Percentiles rank a stretch among this genome's conserved stretches.
These are phyloP conservation scores for Entomobrya proxima DNA, from an alignment of 2,888 invertebrate genomes.

Conservation along the genomic window DNA sequence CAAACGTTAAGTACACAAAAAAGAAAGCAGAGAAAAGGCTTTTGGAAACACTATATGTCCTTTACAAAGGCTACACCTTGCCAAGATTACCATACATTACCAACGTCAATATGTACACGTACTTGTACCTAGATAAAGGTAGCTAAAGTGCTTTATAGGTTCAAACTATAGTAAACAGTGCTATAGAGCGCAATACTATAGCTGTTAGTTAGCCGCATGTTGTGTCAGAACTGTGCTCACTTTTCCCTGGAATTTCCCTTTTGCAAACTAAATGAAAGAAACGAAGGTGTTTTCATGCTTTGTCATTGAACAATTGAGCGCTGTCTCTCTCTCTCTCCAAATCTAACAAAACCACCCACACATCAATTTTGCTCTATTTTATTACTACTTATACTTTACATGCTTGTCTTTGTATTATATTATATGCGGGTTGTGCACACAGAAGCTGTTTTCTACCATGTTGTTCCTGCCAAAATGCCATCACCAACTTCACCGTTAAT, in stretches of 20 bases:
- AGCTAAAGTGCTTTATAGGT: too few species aligned
- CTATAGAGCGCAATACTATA: too few species aligned
- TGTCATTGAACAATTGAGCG: slow-evolving; percentile 40
- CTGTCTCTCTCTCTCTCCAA: slow-evolving; percentile 1
- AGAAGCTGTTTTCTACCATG: too few species aligned
- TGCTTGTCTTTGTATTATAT: not conserved
- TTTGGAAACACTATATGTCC: too few species aligned
- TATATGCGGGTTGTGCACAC: not conserved
- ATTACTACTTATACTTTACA: not conserved
- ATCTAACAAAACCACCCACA: slow-evolving; percentile 52
- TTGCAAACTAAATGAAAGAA: slow-evolving; percentile 37
- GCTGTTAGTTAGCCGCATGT: too few species aligned
- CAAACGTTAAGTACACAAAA: too few species aligned
- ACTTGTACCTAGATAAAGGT: too few species aligned
- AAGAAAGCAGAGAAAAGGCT: too few species aligned
- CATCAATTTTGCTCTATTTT: slow-evolving; percentile 39
- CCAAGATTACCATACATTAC: too few species aligned
- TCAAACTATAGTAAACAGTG: too few species aligned
- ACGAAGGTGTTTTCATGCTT: slow-evolving; percentile 49
- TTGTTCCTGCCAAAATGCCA: not conserved
- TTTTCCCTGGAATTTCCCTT: slow-evolving; percentile 45
- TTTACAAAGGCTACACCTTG: too few species aligned
- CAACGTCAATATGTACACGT: too few species aligned
- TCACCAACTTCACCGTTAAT: not conserved
- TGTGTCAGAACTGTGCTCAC: not conserved